A percentile compares a stretch with the other conserved stretches of the same genome.
Conservation (phyloP, 2,113 vertebrate species). For the Myocastor coypus region DNA sequence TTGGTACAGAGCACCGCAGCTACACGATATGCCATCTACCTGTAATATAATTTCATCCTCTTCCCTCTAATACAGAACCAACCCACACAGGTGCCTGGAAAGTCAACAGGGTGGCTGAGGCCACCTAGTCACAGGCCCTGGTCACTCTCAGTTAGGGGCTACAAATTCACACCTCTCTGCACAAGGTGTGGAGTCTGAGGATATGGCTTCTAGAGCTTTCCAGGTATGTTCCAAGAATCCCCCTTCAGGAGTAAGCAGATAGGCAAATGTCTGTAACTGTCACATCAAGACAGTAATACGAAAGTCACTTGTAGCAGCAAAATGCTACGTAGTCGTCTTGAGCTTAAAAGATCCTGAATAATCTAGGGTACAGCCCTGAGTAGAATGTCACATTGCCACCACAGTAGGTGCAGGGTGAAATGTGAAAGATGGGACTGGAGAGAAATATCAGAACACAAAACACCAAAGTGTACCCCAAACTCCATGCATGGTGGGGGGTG, state of each 20-base stretch:
- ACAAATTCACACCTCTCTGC: not conserved
- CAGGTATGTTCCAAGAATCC: not conserved
- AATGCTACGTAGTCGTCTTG: not conserved
- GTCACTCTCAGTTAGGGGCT: too few relatives aligned
- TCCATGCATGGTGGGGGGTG: not conserved
- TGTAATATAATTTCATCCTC: not conserved
- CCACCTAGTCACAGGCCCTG: not conserved
- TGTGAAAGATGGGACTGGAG: not conserved
- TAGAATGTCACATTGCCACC: not conserved
- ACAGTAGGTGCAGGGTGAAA: not conserved
- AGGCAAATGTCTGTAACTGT: not conserved
- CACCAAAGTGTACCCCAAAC: not conserved
- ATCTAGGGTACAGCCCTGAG: not conserved
- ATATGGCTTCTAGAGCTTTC: not conserved
- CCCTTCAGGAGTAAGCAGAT: not conserved
- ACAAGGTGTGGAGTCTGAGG: not conserved
- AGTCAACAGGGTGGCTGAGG: not conserved
- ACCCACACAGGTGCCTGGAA: not conserved
- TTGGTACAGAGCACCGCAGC: not conserved
- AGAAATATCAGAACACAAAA: not conserved
- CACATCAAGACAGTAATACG: not conserved
- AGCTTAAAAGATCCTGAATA: not conserved
- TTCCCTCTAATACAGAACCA: not conserved
- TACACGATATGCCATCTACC: not conserved
- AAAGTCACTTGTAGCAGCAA: not conserved